These are phyloP conservation scores for Hippoglossus hippoglossus DNA, from an alignment of 2,797 vertebrate species.

Conservation along the genomic window DNA sequence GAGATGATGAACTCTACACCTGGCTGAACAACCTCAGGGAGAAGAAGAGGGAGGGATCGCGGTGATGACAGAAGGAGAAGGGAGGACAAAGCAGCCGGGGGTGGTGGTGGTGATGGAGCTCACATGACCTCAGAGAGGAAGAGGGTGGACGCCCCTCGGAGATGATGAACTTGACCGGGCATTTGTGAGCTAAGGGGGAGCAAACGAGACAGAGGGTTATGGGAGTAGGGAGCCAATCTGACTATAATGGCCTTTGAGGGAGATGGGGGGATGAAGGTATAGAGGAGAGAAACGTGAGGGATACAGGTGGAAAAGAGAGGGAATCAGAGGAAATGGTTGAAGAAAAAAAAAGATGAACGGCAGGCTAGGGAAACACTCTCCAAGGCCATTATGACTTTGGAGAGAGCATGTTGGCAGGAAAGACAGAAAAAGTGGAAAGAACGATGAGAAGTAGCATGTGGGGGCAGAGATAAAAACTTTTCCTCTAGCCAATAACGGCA, in stretches of 20 bases:
- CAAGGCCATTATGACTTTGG: constrained; percentile 1
- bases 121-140: constrained; percentile 44
- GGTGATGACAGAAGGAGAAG: constrained; percentile 6
- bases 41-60: neutral
- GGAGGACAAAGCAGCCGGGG: constrained; percentile 8
- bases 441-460: neutral
- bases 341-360: constrained; percentile 14
- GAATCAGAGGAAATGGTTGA: neutral
- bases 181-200: constrained; percentile 44
- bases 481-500: constrained; percentile 7
- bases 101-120: constrained; percentile 27
- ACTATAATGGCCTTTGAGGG: constrained; percentile 26
- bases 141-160: constrained; percentile 21
- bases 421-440: constrained; percentile 18
- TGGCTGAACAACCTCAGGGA: constrained; percentile 49
- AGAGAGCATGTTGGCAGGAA: constrained; percentile 18
- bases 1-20: constrained; percentile 60
- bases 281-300: neutral
- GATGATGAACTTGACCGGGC: constrained; percentile 45
- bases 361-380: constrained; percentile 10
- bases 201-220: neutral
- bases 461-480: constrained; percentile 7
- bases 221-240: constrained; percentile 13
- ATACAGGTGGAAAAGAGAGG: neutral
- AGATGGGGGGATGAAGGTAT: constrained; percentile 19